phyloP scores from a whole-genome alignment of 2,113 vertebrate species.

The Speoplatyrhinus poulsoni region DNA sequence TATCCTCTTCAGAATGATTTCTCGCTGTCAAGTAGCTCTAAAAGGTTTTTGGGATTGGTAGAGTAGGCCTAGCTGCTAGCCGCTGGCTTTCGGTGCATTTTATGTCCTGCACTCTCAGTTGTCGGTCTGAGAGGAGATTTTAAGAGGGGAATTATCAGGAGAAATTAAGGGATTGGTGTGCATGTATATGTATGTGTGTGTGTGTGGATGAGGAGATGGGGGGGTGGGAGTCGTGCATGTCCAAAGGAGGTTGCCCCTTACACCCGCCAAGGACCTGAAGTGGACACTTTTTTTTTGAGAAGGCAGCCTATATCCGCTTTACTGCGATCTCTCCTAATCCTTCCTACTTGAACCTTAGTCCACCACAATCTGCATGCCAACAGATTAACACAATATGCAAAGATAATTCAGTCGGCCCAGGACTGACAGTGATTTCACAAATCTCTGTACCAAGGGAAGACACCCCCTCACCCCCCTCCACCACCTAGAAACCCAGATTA shows the following conservation, averaged over 20 bases:
- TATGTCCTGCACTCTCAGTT: slow-evolving; percentile 63
- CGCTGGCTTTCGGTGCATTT: slow-evolving; percentile 61
- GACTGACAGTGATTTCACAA: slow-evolving; percentile 73
- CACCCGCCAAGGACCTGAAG: slow-evolving; percentile 39
- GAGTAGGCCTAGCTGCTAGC: slow-evolving; percentile 60
- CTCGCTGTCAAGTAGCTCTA: slow-evolving; percentile 74
- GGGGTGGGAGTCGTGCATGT: neutral
- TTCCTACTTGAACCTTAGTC: slow-evolving; percentile 76
- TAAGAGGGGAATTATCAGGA: slow-evolving; percentile 69
- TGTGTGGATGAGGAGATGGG: slow-evolving; percentile 21
- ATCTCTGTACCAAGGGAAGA: slow-evolving; percentile 71
- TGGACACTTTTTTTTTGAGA: slow-evolving; percentile 54
- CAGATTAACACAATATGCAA: slow-evolving; percentile 76
- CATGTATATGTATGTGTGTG: slow-evolving; percentile 59
- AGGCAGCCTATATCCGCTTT: slow-evolving; percentile 71
- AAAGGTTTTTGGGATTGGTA: slow-evolving; percentile 76
- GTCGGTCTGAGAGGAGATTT: slow-evolving; percentile 70
- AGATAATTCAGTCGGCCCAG: slow-evolving; percentile 70
- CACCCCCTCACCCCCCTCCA: slow-evolving; percentile 38
- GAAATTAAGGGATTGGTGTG: slow-evolving; percentile 56
- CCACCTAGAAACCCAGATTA: slow-evolving; percentile 70
- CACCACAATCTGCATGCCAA: slow-evolving; percentile 68
- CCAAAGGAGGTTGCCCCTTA: slow-evolving; percentile 36
- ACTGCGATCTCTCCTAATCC: slow-evolving; percentile 74
- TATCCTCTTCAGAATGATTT: slow-evolving; percentile 72